Conservation (phyloP, 2,113 vertebrate genomes). For the Saimiri boliviensis region DNA sequence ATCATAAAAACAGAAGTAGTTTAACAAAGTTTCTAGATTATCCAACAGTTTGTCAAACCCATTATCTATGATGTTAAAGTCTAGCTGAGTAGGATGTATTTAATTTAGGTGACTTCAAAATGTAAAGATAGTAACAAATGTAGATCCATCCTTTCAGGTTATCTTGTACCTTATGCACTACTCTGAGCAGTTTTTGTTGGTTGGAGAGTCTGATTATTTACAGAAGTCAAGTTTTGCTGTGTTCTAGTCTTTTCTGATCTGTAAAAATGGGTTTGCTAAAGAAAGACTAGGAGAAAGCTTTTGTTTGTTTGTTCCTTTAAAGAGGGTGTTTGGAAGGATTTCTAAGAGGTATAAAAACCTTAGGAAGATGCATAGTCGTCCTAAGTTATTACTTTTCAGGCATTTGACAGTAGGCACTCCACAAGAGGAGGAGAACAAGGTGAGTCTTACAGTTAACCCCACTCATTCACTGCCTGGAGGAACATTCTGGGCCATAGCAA, state of each 20-base stretch:
- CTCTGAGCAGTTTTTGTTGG: not conserved
- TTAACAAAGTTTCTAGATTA: constrained; percentile 17
- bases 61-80: not conserved
- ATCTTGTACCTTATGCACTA: not conserved
- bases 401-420: not conserved
- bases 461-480: not conserved
- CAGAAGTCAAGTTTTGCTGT: not conserved
- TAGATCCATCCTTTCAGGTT: not conserved
- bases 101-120: not conserved
- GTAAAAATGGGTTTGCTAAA: constrained; percentile 27
- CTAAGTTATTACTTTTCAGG: not conserved
- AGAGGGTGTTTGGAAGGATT: not conserved
- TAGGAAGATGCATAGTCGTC: not conserved
- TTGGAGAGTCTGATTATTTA: not conserved
- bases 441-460: not conserved
- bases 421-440: not conserved
- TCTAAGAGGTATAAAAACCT: not conserved
- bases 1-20: constrained; percentile 35
- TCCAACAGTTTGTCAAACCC: not conserved
- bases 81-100: not conserved
- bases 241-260: constrained; percentile 34
- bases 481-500: not conserved
- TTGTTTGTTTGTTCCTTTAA: not conserved
- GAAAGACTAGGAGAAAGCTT: not conserved
- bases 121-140: constrained; percentile 17